phyloP scores from a whole-genome alignment of 2,888 invertebrate species.

The Pediacus dermestoides region DNA sequence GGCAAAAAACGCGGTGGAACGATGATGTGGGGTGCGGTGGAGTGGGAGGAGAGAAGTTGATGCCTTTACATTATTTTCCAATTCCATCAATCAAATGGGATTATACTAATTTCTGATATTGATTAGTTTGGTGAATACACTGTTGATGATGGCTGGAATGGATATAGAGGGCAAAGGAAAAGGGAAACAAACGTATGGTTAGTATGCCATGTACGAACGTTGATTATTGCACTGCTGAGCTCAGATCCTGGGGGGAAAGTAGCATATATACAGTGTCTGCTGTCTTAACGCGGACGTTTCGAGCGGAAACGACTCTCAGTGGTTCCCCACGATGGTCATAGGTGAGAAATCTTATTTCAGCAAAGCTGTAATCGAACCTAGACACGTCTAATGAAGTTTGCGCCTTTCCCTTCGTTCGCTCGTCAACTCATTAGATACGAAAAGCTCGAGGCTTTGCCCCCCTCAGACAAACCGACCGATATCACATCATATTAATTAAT shows the following conservation, averaged over 20 bases:
- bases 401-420: conserved; percentile 20
- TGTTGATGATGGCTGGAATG: conserved; percentile 3
- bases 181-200: conserved; percentile 11
- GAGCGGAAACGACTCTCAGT: conserved; percentile 21
- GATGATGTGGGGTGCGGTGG: not conserved
- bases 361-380: conserved; percentile 46
- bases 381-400: conserved; percentile 49
- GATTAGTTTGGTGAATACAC: not conserved
- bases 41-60: conserved; percentile 1
- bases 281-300: conserved; percentile 19
- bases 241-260: conserved; percentile 33
- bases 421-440: conserved; percentile 26
- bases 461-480: too few species aligned
- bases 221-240: conserved; percentile 34
- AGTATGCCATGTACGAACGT: conserved; percentile 25
- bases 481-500: too few species aligned
- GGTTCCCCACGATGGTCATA: conserved; percentile 36
- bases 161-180: not conserved
- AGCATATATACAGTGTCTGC: conserved; percentile 18
- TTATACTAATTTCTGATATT: too few species aligned
- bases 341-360: conserved; percentile 49
- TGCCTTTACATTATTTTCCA: too few species aligned
- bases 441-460: too few species aligned
- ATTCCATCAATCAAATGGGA: too few species aligned
- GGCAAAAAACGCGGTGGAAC: not conserved